Conservation (phyloP, 2,888 invertebrate genomes). For the Dasysyrphus albostriatus region DNA sequence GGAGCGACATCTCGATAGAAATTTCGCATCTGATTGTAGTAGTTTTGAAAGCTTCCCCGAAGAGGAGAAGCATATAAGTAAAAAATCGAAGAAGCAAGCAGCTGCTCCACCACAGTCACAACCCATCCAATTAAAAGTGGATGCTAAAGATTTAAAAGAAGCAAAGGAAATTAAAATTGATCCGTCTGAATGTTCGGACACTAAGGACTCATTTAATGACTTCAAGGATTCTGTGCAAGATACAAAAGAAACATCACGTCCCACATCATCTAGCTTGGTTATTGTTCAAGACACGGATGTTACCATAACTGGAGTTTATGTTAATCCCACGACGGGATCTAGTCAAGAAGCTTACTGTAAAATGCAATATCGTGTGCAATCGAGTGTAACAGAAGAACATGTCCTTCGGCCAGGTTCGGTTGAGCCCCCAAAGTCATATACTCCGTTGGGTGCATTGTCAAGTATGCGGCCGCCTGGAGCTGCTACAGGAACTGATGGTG, state of each 20-base stretch:
- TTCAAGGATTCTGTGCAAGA: constrained; percentile 78
- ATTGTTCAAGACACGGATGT: constrained; percentile 94
- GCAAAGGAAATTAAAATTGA: constrained; percentile 79
- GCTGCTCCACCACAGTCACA: constrained; percentile 29
- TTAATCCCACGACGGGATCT: constrained; percentile 89
- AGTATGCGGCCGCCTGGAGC: constrained; percentile 94
- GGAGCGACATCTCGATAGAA: constrained; percentile 83
- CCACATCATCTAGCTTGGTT: constrained; percentile 87
- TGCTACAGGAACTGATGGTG: constrained; percentile 82
- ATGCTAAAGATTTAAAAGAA: constrained; percentile 80
- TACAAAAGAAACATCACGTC: constrained; percentile 81
- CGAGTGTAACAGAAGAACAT: constrained; percentile 94
- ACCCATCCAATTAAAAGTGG: constrained; percentile 8
- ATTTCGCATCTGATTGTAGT: constrained; percentile 81
- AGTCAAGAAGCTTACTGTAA: constrained; percentile 93
- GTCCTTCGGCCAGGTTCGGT: constrained; percentile 86
- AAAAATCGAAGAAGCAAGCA: constrained; percentile 74
- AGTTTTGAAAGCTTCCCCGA: constrained; percentile 82
- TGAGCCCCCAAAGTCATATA: constrained; percentile 88
- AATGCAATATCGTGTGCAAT: constrained; percentile 95
- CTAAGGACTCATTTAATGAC: constrained; percentile 46
- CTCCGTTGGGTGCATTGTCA: constrained; percentile 92
- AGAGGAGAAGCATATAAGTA: constrained; percentile 82
- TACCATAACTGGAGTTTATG: constrained; percentile 94
- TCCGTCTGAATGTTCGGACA: constrained; percentile 46